Base-by-base conservation (phyloP, 2,113 vertebrate species). In the Narcine bancroftii region DNA sequence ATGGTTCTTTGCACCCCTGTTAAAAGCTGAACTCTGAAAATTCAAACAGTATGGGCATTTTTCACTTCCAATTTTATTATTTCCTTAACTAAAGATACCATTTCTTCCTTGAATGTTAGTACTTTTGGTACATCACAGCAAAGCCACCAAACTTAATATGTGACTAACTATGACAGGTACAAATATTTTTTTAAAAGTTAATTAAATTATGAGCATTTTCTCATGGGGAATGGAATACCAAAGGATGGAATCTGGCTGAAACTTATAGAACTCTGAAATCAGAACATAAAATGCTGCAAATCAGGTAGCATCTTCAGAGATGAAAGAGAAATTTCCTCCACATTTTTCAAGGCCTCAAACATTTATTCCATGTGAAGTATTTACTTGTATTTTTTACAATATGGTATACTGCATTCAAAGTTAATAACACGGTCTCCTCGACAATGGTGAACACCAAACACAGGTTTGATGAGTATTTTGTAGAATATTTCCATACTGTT, bases 21-120 rank as follows among this genome's bases (percentile, higher is more conserved):
- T 87, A 87, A 21, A n/a, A 17, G 81, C 33, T 87, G 81, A 50
- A 87, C 53, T 87, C 60, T 36, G 53, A 87, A 87, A 60, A 36
- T 87, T 87, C 53, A 87, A 87, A 36, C 53, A 63, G 33, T 33
- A 60, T n/a, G 29, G 1, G 36, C 33, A 17, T 87, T 87, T 60
- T 63, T 36, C 26, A 60, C 33, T 21, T 24, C 3, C 47, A 53
- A 6, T 53, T 83, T 83, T 83, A 24, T 53, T 2, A 33, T n/a
- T 85, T 60, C 13, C 53, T 60, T 36, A 17, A n/a, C n/a, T 60
- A 53, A 2, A 17, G 17, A 87, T 36, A 1, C 33, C 33, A 19
- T 17, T n/a, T 85, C 10, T 56, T 83, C 26, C 79, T n/a, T 3
- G 10, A 50, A 33, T 15, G 50, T 1, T 33, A 19, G 29, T 85